Percentiles rank a stretch among this genome's conserved stretches.
phyloP scores from a whole-genome alignment of 2,888 invertebrate species.

The Ophion ellenae region DNA sequence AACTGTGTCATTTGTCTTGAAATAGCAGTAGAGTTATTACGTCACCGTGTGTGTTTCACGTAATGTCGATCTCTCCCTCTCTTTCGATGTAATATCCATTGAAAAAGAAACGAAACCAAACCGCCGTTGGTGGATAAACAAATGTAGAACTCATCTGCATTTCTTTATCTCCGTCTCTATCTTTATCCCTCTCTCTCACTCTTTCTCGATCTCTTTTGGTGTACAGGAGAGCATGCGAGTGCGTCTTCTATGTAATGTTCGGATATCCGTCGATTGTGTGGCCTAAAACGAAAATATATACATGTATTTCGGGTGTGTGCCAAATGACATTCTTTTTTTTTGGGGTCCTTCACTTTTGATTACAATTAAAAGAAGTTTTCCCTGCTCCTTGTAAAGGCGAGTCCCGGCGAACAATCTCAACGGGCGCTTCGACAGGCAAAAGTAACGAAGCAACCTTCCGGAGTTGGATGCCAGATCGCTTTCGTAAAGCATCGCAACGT shows the following conservation, averaged over 20 bases:
- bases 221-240: slow-evolving; percentile 42
- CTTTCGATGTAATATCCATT: slow-evolving; percentile 1
- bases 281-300: slow-evolving; percentile 58
- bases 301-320: not conserved
- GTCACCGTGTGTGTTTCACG: slow-evolving; percentile 47
- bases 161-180: slow-evolving; percentile 22
- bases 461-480: too few species aligned
- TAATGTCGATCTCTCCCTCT: slow-evolving; percentile 43
- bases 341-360: not conserved
- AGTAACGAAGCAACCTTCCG: too few species aligned
- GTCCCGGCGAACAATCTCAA: not conserved
- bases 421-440: too few species aligned
- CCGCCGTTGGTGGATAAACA: not conserved
- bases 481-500: too few species aligned
- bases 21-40: slow-evolving; percentile 52
- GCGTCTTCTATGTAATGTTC: slow-evolving; percentile 53
- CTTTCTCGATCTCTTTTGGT: slow-evolving; percentile 18
- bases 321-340: not conserved
- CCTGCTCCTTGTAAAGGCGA: not conserved
- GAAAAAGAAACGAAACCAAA: slow-evolving; percentile 1
- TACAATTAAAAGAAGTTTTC: not conserved
- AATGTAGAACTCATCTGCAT: slow-evolving; percentile 5
- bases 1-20: slow-evolving; percentile 52
- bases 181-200: slow-evolving; percentile 4
- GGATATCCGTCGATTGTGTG: slow-evolving; percentile 64